These are phyloP conservation scores for Cosmia pyralina DNA, from an alignment of 2,888 invertebrate species.

Conservation along the genomic window DNA sequence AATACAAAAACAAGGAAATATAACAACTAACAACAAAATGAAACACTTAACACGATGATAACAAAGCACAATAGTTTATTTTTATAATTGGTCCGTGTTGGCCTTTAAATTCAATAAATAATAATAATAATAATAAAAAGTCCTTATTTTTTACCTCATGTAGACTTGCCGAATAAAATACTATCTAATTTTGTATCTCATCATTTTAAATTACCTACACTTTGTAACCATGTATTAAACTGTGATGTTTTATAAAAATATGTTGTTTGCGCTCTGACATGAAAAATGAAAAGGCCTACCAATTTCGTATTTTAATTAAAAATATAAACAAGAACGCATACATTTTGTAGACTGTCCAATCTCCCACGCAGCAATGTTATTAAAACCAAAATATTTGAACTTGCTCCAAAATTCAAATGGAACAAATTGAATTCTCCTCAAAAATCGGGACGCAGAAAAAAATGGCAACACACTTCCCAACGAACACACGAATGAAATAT, in stretches of 20 bases:
- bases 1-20: too few species aligned
- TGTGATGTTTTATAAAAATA: background rate
- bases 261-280: too few species aligned
- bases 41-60: too few species aligned
- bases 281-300: slow-evolving; percentile 7
- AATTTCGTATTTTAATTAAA: slow-evolving; percentile 10
- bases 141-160: too few species aligned
- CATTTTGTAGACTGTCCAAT: slow-evolving; percentile 14
- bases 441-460: slow-evolving; percentile 47
- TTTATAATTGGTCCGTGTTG: too few species aligned
- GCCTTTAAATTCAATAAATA: too few species aligned
- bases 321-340: slow-evolving; percentile 13
- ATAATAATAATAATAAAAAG: too few species aligned
- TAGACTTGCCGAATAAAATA: background rate
- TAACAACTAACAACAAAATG: too few species aligned
- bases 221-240: too few species aligned
- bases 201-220: too few species aligned
- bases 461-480: slow-evolving; percentile 56
- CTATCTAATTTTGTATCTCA: too few species aligned
- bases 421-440: slow-evolving; percentile 54
- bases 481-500: slow-evolving; percentile 73
- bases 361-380: slow-evolving; percentile 18
- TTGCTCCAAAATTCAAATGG: slow-evolving; percentile 51
- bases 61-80: too few species aligned
- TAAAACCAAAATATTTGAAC: slow-evolving; percentile 50